Evolutionary conservation across 2,113 vertebrate genomes (phyloP), one percentile per base, ranked within the genome.

Genomic region (Clarias batrachus): DNA sequence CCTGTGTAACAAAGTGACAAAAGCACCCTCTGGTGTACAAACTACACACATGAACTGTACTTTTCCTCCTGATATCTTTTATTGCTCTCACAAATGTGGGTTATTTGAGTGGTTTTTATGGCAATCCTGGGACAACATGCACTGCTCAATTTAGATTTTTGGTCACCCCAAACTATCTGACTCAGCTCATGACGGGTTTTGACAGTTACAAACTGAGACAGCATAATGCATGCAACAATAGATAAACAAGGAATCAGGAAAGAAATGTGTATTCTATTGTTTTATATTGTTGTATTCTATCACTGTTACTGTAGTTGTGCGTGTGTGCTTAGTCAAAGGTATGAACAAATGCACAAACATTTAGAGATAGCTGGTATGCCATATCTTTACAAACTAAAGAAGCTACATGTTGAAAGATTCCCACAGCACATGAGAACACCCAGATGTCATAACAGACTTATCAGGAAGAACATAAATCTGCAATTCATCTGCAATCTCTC

Each of bases 11-110:
- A 37, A 82, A 87, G 66, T 59, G 41, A 74, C 65, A 76, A 83
- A 83, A 33, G 86, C 87, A 81, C 89, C 89, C 85, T 77, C 89
- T 90, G 56, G 85, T 90, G 89, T 85, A 70, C 33, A 82, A 74
- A 82, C 23, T 37, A 60, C 0, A 5, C 19, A 60, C 0, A 5
- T 12, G 8, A 76, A 48, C 14, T 25, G 27, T 14, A 41, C 33
- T n/a, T 57, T 57, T n/a, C 41, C 17, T 76, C 60, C n/a, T 60
- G 5, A 10, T 23, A 5, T 12, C 11, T 56, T 54, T 23, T 83
- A 27, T 16, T 27, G 23, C 30, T 60, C 48, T 80, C 27, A 37
- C 19, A 12, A 37, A 60, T 4, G 3, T 37, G 54, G 54, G 6
- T 79, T 19, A 59, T 13, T 80, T 11, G 7, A 83, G n/a, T 12